Evolutionary conservation across 2,888 invertebrate genomes (phyloP), one percentile per base, ranked within the genome.

Genomic region (Dicyrtomina minuta): DNA sequence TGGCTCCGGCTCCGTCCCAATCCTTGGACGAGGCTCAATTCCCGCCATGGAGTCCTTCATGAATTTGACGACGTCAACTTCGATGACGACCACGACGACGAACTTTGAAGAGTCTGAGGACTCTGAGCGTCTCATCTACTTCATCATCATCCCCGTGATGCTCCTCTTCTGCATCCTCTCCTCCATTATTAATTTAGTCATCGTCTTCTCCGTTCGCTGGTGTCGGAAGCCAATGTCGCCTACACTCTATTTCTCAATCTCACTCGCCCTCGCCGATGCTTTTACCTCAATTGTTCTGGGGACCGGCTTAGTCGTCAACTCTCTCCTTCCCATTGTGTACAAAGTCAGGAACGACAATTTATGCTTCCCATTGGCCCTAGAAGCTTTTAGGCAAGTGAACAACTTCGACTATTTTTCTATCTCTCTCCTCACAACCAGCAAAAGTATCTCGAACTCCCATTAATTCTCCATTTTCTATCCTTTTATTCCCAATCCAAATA

Each of bases 181-280:
- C 0, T 81, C 86, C 70, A 77, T 83, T 17, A 82, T 86, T 70
- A 88, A 88, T 80, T 80, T 85, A 1, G 80, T 85, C 46, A 85
- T 87, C 8, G 81, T 87, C 24, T 77, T 84, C 22, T 83, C 86
- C 71, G 83, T 84, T 1, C 81, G 83, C 58, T 87, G 87, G 86
- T 84, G 87, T 44, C 81, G 85, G 51, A 82, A 84, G 60, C 85
- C 86, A 0, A 80, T 87, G 75, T 84, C 86, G 1, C 85, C 86
- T 8, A 87, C 86, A 1, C 79, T 87, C n/a, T 84, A 85, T 75
- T 85, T 87, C 67, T 86, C 86, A 73, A 79, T 87, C 20, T 87
- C 87, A 74, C 80, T 88, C 58, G 86, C 87, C 3, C 84, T 84
- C 1, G 87, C 87, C 0, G 87, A 87, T 79, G 85, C 85, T 0